A percentile compares a stretch with the other conserved stretches of the same genome.
Conservation (phyloP, 1,140 invertebrate species). For the Zaprionus lachaisei region DNA sequence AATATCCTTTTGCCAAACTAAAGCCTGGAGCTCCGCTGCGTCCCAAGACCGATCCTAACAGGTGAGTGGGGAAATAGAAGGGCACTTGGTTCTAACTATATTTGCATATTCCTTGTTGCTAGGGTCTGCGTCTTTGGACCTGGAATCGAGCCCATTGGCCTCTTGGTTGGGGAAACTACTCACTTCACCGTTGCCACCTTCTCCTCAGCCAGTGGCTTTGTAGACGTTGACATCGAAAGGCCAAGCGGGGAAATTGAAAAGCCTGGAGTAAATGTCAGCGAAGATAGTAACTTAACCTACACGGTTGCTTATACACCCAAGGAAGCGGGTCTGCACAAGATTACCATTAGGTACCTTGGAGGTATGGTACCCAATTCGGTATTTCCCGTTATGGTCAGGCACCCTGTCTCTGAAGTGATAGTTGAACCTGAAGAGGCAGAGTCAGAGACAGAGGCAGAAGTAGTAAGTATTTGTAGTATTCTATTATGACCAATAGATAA, state of each 20-base stretch:
- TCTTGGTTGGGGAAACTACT: slow-evolving; percentile 90
- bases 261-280: slow-evolving; percentile 93
- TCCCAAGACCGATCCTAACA: slow-evolving; percentile 91
- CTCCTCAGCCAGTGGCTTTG: slow-evolving; percentile 90
- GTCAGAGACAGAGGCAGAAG: background rate
- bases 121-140: slow-evolving; percentile 94
- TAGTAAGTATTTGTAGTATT: background rate
- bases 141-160: slow-evolving; percentile 93
- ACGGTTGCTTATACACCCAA: slow-evolving; percentile 92
- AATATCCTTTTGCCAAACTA: slow-evolving; percentile 95
- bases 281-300: slow-evolving; percentile 93
- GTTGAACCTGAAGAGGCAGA: slow-evolving; percentile 22
- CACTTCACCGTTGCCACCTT: slow-evolving; percentile 93
- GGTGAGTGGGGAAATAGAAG: slow-evolving; percentile 85
- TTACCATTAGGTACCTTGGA: slow-evolving; percentile 89
- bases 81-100: background rate
- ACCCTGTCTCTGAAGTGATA: slow-evolving; percentile 92
- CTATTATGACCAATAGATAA: background rate
- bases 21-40: slow-evolving; percentile 93
- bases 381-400: slow-evolving; percentile 90
- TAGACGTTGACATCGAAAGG: slow-evolving; percentile 91
- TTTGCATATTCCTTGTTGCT: background rate
- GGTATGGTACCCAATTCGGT: slow-evolving; percentile 91
- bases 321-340: slow-evolving; percentile 91
- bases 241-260: slow-evolving; percentile 89